A percentile compares a stretch with the other conserved stretches of the same genome.
Evolutionary conservation across 2,797 vertebrate species (phyloP).

Genomic region (Crypturellus tataupa): DNA sequence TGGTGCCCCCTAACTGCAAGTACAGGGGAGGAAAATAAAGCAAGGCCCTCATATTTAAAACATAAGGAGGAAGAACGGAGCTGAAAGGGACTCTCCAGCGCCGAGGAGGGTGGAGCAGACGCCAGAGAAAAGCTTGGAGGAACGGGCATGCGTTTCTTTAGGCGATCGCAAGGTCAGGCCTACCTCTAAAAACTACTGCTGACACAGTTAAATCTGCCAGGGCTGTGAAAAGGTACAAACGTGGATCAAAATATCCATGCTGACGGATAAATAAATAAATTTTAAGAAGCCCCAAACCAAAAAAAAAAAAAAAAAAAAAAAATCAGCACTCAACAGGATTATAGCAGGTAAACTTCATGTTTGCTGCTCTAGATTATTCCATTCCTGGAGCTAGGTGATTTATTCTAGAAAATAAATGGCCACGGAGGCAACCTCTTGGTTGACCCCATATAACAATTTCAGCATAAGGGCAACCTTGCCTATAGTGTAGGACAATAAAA

Average conservation of each 20-base stretch:
- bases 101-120: constrained; percentile 53
- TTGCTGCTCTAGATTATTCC: constrained; percentile 56
- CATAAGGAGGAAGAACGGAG: constrained; percentile 17
- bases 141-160: constrained; percentile 53
- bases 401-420: constrained; percentile 34
- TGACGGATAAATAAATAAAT: neutral
- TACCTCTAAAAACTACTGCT: constrained; percentile 63
- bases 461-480: constrained; percentile 20
- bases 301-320: neutral
- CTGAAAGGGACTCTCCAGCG: neutral
- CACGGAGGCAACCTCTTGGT: neutral
- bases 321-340: neutral
- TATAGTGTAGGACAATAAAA: neutral
- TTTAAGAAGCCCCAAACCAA: neutral
- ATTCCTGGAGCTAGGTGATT: neutral
- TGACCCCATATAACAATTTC: neutral
- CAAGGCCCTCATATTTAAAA: constrained; percentile 52
- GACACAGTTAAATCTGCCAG: constrained; percentile 48
- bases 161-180: constrained; percentile 69
- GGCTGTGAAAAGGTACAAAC: constrained; percentile 47
- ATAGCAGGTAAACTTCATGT: constrained; percentile 16
- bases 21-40: constrained; percentile 45
- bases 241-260: neutral
- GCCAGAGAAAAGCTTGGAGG: constrained; percentile 57
- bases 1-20: constrained; percentile 67